phyloP scores from a whole-genome alignment of 2,888 invertebrate species.

The Thymelicus sylvestris region DNA sequence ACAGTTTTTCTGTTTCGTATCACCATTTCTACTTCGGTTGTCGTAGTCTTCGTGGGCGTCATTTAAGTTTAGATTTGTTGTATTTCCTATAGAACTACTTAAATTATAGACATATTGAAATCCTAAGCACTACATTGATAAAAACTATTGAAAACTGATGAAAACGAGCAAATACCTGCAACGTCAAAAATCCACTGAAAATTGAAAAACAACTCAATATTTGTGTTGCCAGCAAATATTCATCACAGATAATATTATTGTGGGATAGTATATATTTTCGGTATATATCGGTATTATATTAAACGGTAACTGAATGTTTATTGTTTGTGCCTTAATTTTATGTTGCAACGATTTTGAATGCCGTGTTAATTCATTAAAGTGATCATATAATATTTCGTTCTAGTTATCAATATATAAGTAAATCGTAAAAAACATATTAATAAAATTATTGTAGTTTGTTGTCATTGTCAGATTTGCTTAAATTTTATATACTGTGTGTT shows the following conservation, averaged over 20 bases:
- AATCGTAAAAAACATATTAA: too few relatives aligned
- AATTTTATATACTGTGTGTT: too few relatives aligned
- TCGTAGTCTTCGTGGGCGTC: slow-evolving; percentile 91
- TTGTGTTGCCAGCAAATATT: slow-evolving; percentile 54
- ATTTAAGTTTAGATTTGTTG: slow-evolving; percentile 75
- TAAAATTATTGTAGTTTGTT: too few relatives aligned
- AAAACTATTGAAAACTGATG: slow-evolving; percentile 47
- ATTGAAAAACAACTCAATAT: slow-evolving; percentile 79
- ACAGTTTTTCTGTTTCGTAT: slow-evolving; percentile 94
- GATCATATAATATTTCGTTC: too few relatives aligned
- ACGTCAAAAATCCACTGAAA: slow-evolving; percentile 81
- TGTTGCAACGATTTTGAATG: not conserved
- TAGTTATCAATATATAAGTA: too few relatives aligned
- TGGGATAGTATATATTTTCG: not conserved
- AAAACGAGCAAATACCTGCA: slow-evolving; percentile 71
- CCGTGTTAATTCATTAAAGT: too few relatives aligned
- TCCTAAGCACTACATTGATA: slow-evolving; percentile 76
- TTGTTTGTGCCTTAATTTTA: too few relatives aligned
- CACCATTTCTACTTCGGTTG: slow-evolving; percentile 94
- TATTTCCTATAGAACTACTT: slow-evolving; percentile 72
- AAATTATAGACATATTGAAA: slow-evolving; percentile 75
- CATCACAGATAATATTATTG: slow-evolving; percentile 8
- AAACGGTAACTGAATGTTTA: too few relatives aligned
- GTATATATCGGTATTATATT: not conserved
- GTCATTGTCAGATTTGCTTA: too few relatives aligned